phyloP scores from a whole-genome alignment of 2,113 vertebrate genomes.

The Lepus americanus region DNA sequence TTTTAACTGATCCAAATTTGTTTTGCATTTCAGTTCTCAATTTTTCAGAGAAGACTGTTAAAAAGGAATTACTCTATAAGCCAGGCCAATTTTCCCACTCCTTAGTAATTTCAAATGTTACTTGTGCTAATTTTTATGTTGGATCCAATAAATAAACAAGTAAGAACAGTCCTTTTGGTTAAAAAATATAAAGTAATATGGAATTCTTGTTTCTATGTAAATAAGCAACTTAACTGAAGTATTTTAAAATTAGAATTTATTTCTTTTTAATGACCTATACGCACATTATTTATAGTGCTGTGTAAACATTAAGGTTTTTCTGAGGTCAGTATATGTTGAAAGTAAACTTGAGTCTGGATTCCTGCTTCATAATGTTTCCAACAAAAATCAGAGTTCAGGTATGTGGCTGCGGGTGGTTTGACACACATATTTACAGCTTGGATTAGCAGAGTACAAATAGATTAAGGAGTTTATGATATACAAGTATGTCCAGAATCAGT shows the following conservation, averaged over 20 bases:
- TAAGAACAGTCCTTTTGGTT: neutral
- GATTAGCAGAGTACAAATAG: neutral
- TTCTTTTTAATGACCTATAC: conserved; percentile 17
- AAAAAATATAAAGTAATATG: neutral
- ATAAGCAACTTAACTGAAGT: conserved; percentile 12
- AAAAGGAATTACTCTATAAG: neutral
- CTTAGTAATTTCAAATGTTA: conserved; percentile 11
- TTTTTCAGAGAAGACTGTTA: neutral
- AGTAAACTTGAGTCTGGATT: neutral
- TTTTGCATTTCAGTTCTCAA: neutral
- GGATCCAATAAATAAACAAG: neutral
- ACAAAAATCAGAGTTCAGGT: neutral
- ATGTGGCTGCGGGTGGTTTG: neutral
- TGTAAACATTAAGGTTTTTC: neutral
- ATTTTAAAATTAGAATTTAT: neutral
- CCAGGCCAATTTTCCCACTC: neutral
- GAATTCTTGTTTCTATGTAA: neutral
- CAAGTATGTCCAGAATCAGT: neutral
- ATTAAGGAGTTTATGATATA: neutral
- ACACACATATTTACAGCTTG: neutral
- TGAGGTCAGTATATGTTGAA: conserved; percentile 25
- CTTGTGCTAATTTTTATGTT: neutral
- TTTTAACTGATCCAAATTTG: neutral
- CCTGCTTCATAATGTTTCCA: conserved; percentile 12
- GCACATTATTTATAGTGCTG: neutral